Base-by-base conservation (phyloP, 2,113 vertebrate species). In the Plecotus auritus region DNA sequence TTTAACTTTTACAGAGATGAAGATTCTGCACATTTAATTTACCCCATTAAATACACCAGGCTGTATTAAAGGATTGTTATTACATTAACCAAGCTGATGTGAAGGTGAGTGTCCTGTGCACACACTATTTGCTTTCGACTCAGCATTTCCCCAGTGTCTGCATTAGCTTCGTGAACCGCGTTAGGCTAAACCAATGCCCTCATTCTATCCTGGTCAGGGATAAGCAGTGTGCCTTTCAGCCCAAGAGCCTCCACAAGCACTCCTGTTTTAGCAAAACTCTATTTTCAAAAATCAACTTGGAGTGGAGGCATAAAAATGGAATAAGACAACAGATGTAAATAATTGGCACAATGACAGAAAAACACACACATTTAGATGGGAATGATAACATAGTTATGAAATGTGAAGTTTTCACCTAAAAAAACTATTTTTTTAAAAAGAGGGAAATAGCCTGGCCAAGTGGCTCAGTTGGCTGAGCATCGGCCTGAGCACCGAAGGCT, bases 151-250 rank as follows among this genome's bases (percentile, higher is more conserved):
- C n/a, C 87, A 70, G 4, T 78, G 66, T 61, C 80, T 13, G 12
- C 30, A 87, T 91, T 81, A 88, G 72, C 51, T 77, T 47, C 28
- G 91, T 32, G 74, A 85, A 95, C n/a, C 0, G 5, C 88, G 14
- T 78, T 82, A 94, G 32, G 69, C 66, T 91, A 51, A 89, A 93
- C 66, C 45, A 73, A 67, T 67, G 76, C 84, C 86, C 76, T 86
- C 90, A 73, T 42, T 13, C 20, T 67, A 9, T 77, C 56, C 85
- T 20, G 40, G 40, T 40, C 37, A 92, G 42, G 66, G 77, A 88
- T 64, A 64, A 88, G 26, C 35, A 61, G 73, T 30, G 20, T 10
- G 49, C 54, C 7, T 49, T 94, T 84, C 90, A 70, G 35, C 30
- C 32, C 70, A 56, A 91, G 96, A 80, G 42, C 16, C 56, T 23